phyloP scores from a whole-genome alignment of 2,113 vertebrate genomes.

The Spizaetus ornatus region DNA sequence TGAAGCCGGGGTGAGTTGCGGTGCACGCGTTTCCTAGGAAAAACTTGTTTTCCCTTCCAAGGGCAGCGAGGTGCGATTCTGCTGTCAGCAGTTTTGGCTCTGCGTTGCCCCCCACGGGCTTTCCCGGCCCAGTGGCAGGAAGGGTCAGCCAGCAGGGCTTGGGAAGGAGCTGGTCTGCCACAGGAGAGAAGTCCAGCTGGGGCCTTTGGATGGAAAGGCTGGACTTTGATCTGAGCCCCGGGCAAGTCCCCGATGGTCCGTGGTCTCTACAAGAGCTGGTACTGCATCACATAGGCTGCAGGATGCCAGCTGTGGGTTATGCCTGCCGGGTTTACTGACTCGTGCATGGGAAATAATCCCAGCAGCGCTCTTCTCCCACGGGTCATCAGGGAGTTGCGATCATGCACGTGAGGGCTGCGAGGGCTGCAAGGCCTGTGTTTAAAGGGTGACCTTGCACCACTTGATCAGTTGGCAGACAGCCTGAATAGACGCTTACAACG shows the following conservation, averaged over 20 bases:
- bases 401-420: neutral
- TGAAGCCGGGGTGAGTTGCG: neutral
- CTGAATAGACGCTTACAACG: neutral
- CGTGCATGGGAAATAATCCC: neutral
- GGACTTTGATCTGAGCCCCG: neutral
- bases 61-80: neutral
- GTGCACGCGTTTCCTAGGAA: rapidly evolving
- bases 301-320: too few relatives aligned
- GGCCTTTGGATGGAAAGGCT: neutral
- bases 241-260: too few relatives aligned
- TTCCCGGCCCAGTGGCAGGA: neutral
- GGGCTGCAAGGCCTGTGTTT: neutral
- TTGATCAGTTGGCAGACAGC: neutral
- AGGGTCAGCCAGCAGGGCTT: neutral
- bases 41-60: neutral
- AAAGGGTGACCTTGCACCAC: neutral
- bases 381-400: rapidly evolving
- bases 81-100: neutral
- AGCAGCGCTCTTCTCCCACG: rapidly evolving
- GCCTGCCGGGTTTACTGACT: neutral
- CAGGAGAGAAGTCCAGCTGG: neutral
- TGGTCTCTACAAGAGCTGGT: neutral
- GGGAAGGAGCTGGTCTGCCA: neutral
- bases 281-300: rapidly evolving
- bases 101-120: rapidly evolving